Evolutionary conservation across 2,888 invertebrate genomes (phyloP).

Genomic region (Mystacides longicornis): DNA sequence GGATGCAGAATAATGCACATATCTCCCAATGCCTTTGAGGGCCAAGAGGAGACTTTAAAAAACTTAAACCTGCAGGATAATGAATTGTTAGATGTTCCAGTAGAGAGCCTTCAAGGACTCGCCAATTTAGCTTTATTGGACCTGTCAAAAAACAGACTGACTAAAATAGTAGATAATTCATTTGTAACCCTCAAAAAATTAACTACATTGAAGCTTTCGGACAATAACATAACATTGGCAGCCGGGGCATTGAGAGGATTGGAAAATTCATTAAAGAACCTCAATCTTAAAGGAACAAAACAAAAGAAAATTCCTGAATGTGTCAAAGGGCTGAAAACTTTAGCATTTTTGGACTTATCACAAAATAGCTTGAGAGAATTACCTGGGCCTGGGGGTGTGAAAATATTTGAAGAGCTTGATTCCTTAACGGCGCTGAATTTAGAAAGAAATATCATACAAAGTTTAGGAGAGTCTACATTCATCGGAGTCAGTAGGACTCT

Average conservation of each 20-base stretch:
- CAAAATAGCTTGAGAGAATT: conserved; percentile 80
- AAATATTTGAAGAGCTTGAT: conserved; percentile 68
- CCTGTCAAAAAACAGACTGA: conserved; percentile 74
- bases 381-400: conserved; percentile 60
- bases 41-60: conserved; percentile 71
- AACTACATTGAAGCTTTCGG: conserved; percentile 76
- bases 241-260: conserved; percentile 68
- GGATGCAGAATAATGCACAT: conserved; percentile 70
- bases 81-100: conserved; percentile 70
- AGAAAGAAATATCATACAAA: conserved; percentile 80
- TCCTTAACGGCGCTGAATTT: conserved; percentile 81
- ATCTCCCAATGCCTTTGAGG: conserved; percentile 68
- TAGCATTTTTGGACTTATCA: conserved; percentile 84
- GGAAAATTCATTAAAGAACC: conserved; percentile 74
- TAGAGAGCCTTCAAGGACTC: conserved; percentile 59
- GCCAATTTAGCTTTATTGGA: conserved; percentile 71
- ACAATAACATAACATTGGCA: conserved; percentile 74
- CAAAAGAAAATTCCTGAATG: conserved; percentile 75
- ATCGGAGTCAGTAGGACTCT: conserved; percentile 71
- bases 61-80: conserved; percentile 84
- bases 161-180: conserved; percentile 62
- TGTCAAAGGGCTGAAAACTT: conserved; percentile 64
- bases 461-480: conserved; percentile 69
- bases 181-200: conserved; percentile 66
- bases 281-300: conserved; percentile 81